Base-by-base conservation (phyloP, 2,888 invertebrate genomes). In the Sepioteuthis lessoniana region DNA sequence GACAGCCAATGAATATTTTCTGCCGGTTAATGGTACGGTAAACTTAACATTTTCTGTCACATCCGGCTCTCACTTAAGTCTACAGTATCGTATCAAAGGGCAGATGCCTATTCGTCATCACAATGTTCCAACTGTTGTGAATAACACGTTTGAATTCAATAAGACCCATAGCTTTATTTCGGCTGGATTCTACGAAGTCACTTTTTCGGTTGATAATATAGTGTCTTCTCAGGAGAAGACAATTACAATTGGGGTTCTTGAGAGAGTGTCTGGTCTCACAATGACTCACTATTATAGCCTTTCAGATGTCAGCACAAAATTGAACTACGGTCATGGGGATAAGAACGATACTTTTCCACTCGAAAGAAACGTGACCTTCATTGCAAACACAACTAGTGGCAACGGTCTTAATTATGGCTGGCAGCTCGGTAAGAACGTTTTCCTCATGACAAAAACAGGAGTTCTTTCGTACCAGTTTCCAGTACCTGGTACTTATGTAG, bases 281-380 rank as follows among this genome's bases (percentile, higher is more conserved):
- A 35, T 95, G 10, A 93, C 91, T 0, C 93, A 95, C 46, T 95
- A 94, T 94, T 96, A 95, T 93, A 94, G 94, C 92, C 94, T 95
- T 38, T 95, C 95, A 21, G 95, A 96, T 91, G 94, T 94, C 42
- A 94, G 94, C 35, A 95, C 94, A 90, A 93, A 93, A 3, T 91
- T 95, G n/a, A 94, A 94, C 47, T 94, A 94, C n/a, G 96, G 96
- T n/a, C 95, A 96, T 94, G 96, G 96, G 0, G 42, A 47, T 28
- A 37, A 76, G 31, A 91, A 93, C 55, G 94, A 95, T 93, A 94
- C 95, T 4, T 96, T 95, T 76, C 96, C 96, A 25, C 90, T 96
- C 19, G 95, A 96, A 94, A 94, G 96, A 35, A 93, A 94, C 55
- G 94, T 96, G 7, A 95, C 95, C 42, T 95, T 96, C 90, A 94